These are phyloP conservation scores for Solea senegalensis DNA, from an alignment of 2,113 vertebrate genomes.

Conservation along the genomic window DNA sequence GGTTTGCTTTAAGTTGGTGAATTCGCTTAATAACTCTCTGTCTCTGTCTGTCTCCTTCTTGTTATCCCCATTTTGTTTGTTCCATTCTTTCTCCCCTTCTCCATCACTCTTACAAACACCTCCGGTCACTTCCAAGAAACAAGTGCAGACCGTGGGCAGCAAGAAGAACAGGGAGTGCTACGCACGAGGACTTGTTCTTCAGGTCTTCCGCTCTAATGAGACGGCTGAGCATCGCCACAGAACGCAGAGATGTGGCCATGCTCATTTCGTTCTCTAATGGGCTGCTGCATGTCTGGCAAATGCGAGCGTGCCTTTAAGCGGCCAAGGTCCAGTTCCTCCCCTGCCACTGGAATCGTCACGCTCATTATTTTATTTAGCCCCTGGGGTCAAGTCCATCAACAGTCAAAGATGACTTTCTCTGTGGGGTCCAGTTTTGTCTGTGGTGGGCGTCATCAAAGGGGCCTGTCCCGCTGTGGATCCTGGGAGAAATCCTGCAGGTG, in stretches of 20 bases:
- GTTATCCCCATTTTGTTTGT: neutral
- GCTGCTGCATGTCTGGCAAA: slow-evolving; percentile 46
- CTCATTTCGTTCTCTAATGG: slow-evolving; percentile 54
- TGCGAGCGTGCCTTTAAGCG: slow-evolving; percentile 36
- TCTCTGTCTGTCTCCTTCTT: too few relatives aligned
- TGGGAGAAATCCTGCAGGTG: slow-evolving; percentile 68
- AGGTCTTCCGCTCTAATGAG: slow-evolving; percentile 42
- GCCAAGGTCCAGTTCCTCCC: slow-evolving; percentile 44
- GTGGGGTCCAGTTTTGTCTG: slow-evolving; percentile 51
- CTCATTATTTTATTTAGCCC: slow-evolving; percentile 72
- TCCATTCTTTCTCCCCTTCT: slow-evolving; percentile 13
- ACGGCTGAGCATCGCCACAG: slow-evolving; percentile 3
- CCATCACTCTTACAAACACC: slow-evolving; percentile 41
- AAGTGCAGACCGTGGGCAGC: neutral
- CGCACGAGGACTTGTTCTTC: slow-evolving; percentile 23
- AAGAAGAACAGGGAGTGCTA: slow-evolving; percentile 25
- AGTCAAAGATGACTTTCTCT: slow-evolving; percentile 24
- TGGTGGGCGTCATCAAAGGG: slow-evolving; percentile 46
- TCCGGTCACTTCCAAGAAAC: slow-evolving; percentile 30
- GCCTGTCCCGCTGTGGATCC: slow-evolving; percentile 63
- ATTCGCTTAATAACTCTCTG: too few relatives aligned
- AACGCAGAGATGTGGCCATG: neutral
- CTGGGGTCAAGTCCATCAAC: slow-evolving; percentile 49
- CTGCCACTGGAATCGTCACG: slow-evolving; percentile 45
- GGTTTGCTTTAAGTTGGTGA: too few relatives aligned